Evolutionary conservation across 1,140 invertebrate species (phyloP).

Genomic region (Musca vetustissima): DNA sequence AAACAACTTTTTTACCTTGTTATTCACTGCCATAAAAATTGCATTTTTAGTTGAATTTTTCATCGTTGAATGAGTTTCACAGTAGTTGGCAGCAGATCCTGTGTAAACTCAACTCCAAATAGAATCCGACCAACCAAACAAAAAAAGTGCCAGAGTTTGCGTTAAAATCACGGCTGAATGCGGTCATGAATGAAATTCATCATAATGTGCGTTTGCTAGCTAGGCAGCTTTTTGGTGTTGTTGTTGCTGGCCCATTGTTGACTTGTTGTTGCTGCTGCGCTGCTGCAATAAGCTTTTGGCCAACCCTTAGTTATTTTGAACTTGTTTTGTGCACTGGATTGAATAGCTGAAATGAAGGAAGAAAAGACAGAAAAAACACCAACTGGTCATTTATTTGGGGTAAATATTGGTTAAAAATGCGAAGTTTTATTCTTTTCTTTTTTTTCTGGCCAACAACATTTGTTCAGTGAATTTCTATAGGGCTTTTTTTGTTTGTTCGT

Average conservation of each 20-base stretch:
- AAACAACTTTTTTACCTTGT: no score
- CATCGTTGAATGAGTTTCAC: constrained; percentile 17
- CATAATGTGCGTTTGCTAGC: constrained; percentile 4
- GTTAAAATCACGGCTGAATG: constrained; percentile 23
- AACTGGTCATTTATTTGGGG: constrained; percentile 14
- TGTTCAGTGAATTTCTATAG: no score
- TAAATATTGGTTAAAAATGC: constrained; percentile 10
- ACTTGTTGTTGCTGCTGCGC: no score
- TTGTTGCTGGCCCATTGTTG: neutral
- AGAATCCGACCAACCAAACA: neutral
- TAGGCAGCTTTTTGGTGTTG: neutral
- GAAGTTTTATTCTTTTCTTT: no score
- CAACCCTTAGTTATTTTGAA: neutral
- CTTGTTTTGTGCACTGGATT: neutral
- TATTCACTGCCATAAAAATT: neutral
- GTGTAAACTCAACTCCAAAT: neutral
- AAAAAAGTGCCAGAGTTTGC: constrained; percentile 2
- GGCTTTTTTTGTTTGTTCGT: no score
- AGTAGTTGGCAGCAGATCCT: neutral
- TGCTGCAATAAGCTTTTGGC: no score
- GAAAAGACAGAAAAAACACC: constrained; percentile 3
- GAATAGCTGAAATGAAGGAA: neutral
- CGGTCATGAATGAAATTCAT: constrained; percentile 21
- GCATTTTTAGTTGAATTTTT: constrained; percentile 18
- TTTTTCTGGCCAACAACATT: no score